phyloP scores from a whole-genome alignment of 2,888 invertebrate genomes.

The Euplagia quadripunctaria region DNA sequence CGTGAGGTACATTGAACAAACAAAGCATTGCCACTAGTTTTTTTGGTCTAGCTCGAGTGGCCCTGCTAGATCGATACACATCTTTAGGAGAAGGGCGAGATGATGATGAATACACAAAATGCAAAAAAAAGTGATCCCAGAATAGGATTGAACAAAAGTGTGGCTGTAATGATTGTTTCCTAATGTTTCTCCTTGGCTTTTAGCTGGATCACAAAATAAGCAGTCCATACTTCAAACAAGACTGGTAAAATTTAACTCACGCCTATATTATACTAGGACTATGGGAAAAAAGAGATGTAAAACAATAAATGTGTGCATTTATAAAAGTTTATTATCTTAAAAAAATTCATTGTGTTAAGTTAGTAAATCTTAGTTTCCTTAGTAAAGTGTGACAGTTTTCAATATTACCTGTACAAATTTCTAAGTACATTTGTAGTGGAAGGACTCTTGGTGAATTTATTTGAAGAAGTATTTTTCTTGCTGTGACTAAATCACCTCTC shows the following conservation, averaged over 20 bases:
- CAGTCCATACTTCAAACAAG: background rate
- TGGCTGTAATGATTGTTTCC: too few relatives aligned
- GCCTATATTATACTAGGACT: background rate
- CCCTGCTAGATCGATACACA: too few relatives aligned
- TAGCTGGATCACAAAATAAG: too few relatives aligned
- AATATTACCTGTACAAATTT: constrained; percentile 84
- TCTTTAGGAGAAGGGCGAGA: too few relatives aligned
- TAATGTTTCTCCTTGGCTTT: too few relatives aligned
- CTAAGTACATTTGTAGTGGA: constrained; percentile 87
- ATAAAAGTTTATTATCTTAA: constrained; percentile 42
- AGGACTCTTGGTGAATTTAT: constrained; percentile 82
- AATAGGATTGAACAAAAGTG: too few relatives aligned
- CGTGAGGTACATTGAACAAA: too few relatives aligned
- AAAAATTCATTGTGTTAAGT: constrained; percentile 62
- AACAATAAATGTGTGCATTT: constrained; percentile 25
- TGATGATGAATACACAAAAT: too few relatives aligned
- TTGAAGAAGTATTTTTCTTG: constrained; percentile 81
- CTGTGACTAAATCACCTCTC: constrained; percentile 80
- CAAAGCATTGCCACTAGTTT: too few relatives aligned
- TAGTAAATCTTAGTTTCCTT: constrained; percentile 75
- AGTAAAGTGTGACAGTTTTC: constrained; percentile 83
- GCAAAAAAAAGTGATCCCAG: too few relatives aligned
- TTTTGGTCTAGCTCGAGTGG: too few relatives aligned
- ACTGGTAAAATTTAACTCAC: background rate
- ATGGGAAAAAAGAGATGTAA: background rate